phyloP scores from a whole-genome alignment of 2,113 vertebrate genomes.

The Rhadina sibilatrix region DNA sequence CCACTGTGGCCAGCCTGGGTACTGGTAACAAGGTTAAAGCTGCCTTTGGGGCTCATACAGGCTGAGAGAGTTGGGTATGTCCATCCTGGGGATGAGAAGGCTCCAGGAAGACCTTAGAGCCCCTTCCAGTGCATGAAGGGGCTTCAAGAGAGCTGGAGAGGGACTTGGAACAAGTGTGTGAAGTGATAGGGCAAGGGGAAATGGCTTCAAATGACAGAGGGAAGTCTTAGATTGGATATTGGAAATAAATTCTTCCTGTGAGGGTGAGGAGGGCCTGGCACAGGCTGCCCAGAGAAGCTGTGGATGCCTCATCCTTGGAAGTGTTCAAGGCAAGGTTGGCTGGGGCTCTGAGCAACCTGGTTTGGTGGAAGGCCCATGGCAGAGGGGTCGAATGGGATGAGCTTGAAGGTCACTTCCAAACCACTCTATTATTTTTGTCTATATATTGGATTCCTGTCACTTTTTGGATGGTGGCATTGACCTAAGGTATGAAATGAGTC shows the following conservation, averaged over 20 bases:
- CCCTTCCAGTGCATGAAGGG: not conserved
- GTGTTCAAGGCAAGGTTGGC: not conserved
- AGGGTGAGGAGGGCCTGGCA: not conserved
- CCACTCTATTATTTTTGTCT: not conserved
- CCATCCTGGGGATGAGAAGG: not conserved
- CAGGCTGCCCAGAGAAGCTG: not conserved
- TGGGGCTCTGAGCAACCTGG: accelerated
- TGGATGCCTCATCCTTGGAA: not conserved
- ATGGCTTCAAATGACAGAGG: not conserved
- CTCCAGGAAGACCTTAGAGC: not conserved
- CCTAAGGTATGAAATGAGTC: not conserved
- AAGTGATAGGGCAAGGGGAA: not conserved
- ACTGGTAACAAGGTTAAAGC: not conserved
- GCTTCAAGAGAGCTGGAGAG: not conserved
- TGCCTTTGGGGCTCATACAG: not conserved
- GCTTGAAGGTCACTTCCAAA: not conserved
- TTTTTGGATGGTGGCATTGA: not conserved
- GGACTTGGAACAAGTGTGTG: not conserved
- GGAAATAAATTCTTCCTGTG: not conserved
- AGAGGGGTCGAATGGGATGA: not conserved
- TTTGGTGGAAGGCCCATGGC: accelerated
- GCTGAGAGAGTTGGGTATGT: not conserved
- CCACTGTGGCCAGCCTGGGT: not conserved
- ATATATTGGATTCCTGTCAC: not conserved
- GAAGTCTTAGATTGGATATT: not conserved